Evolutionary conservation across 2,113 vertebrate species (phyloP).

Genomic region (Rana temporaria): DNA sequence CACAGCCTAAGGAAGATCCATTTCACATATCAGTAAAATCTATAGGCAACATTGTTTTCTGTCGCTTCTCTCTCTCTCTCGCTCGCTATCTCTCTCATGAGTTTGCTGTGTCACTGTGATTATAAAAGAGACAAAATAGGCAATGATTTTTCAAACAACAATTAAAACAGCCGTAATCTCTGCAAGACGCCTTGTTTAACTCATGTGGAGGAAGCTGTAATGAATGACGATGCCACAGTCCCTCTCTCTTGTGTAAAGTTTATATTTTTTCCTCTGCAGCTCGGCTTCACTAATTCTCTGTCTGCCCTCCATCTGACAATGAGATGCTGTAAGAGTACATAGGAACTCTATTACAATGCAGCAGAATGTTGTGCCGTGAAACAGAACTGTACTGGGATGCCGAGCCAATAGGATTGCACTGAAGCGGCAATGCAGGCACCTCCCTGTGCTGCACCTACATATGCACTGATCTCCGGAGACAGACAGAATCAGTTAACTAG

Average conservation of each 20-base stretch:
- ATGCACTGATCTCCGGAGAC: background rate
- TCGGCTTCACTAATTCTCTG: slow-evolving; percentile 33
- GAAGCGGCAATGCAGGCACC: background rate
- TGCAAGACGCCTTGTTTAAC: slow-evolving; percentile 47
- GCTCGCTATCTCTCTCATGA: background rate
- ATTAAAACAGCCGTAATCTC: slow-evolving; percentile 51
- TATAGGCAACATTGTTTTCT: background rate
- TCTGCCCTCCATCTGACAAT: slow-evolving; percentile 23
- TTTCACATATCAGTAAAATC: slow-evolving; percentile 29
- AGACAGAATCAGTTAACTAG: slow-evolving; percentile 3
- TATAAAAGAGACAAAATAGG: slow-evolving; percentile 45
- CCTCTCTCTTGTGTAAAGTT: slow-evolving; percentile 43
- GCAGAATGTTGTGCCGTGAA: background rate
- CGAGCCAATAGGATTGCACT: background rate
- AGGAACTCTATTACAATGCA: slow-evolving; percentile 19
- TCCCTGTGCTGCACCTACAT: background rate
- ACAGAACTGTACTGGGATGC: background rate
- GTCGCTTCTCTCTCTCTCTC: background rate
- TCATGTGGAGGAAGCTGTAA: slow-evolving; percentile 24
- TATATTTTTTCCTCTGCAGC: slow-evolving; percentile 12
- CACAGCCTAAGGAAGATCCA: slow-evolving; percentile 21
- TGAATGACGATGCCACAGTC: slow-evolving; percentile 30
- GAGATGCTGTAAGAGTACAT: slow-evolving; percentile 19
- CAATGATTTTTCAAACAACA: slow-evolving; percentile 51
- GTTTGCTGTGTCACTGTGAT: slow-evolving; percentile 42